A percentile compares a stretch with the other conserved stretches of the same genome.
Conservation (phyloP, 1,140 invertebrate species). For the Bombus confusus region DNA sequence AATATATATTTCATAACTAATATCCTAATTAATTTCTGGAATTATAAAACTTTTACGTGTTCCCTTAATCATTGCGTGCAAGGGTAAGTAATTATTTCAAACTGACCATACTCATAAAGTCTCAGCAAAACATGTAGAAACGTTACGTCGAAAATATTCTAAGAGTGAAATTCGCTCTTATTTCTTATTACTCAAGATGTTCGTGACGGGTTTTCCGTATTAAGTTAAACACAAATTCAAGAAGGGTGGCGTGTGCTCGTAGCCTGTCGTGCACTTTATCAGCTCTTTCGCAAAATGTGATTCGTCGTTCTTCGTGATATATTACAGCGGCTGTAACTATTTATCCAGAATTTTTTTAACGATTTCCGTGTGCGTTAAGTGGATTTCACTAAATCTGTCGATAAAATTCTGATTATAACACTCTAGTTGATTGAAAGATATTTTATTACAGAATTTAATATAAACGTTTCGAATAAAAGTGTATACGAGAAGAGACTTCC, state of each 20-base stretch:
- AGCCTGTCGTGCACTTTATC: slow-evolving; percentile 67
- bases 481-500: neutral
- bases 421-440: neutral
- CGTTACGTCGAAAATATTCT: slow-evolving; percentile 14
- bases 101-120: neutral
- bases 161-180: slow-evolving; percentile 21
- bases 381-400: slow-evolving; percentile 47
- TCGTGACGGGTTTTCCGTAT: slow-evolving; percentile 67
- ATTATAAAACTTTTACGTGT: neutral
- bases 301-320: slow-evolving; percentile 42
- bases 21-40: neutral
- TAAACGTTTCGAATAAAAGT: neutral
- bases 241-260: slow-evolving; percentile 60
- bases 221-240: slow-evolving; percentile 63
- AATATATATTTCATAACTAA: neutral
- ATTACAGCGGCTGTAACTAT: slow-evolving; percentile 59
- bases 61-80: neutral
- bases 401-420: slow-evolving; percentile 16
- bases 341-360: slow-evolving; percentile 53
- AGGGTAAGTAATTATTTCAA: neutral
- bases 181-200: slow-evolving; percentile 50
- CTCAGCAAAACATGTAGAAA: neutral
- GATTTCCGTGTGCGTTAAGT: slow-evolving; percentile 19
- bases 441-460: neutral
- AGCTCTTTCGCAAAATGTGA: slow-evolving; percentile 55